A percentile compares a stretch with the other conserved stretches of the same genome.
Conservation (phyloP, 2,888 invertebrate species). For the Torymus aiolomorphi region DNA sequence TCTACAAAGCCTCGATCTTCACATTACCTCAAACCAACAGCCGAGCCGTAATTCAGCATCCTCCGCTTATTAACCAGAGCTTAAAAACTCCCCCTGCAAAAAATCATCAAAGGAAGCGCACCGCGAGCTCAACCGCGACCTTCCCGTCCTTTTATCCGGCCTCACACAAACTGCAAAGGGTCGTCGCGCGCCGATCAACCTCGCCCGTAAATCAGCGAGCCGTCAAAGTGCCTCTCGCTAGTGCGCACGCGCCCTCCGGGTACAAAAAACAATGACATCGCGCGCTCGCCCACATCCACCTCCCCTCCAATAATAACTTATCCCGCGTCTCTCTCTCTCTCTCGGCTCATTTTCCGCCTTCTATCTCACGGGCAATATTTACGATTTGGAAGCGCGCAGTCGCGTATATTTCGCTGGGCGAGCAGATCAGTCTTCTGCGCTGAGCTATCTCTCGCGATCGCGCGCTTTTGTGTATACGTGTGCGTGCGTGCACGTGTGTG, state of each 20-base stretch:
- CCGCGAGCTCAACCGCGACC: too few relatives aligned
- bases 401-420: constrained; percentile 1
- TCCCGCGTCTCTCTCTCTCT: constrained; percentile 59
- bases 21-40: too few relatives aligned
- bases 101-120: too few relatives aligned
- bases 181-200: constrained; percentile 19
- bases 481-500: background rate
- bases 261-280: constrained; percentile 63
- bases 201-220: constrained; percentile 68
- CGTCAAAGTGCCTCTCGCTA: constrained; percentile 53
- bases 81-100: too few relatives aligned
- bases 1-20: too few relatives aligned
- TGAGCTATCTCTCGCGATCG: constrained; percentile 28
- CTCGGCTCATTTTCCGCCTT: constrained; percentile 30
- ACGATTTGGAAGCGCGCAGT: constrained; percentile 66
- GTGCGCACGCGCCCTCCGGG: constrained; percentile 5
- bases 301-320: constrained; percentile 68
- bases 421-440: constrained; percentile 34
- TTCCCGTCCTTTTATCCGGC: too few relatives aligned
- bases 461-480: constrained; percentile 21
- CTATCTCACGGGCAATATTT: constrained; percentile 63
- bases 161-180: too few relatives aligned
- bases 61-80: too few relatives aligned
- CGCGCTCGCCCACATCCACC: constrained; percentile 57
- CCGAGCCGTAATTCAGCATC: too few relatives aligned